These are phyloP conservation scores for Gnathonemus longibarbis DNA, from an alignment of 2,113 vertebrate species.

Conservation along the genomic window DNA sequence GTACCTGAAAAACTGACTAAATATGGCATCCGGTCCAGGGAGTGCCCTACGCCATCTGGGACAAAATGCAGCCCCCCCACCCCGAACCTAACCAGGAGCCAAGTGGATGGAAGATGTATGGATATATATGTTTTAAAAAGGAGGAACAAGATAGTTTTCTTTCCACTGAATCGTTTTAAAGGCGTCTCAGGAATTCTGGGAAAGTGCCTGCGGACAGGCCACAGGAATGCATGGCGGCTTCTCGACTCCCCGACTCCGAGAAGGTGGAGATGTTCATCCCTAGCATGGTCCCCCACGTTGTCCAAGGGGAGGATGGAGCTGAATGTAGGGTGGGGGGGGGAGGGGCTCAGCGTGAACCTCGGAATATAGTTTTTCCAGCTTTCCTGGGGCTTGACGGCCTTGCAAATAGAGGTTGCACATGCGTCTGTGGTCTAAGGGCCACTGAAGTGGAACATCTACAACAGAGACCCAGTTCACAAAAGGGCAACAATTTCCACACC, in stretches of 20 bases:
- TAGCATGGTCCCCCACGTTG: not conserved
- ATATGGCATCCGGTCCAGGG: not conserved
- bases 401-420: too few species aligned
- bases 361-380: not conserved
- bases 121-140: slow-evolving; percentile 4
- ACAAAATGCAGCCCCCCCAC: not conserved
- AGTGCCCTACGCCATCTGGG: not conserved
- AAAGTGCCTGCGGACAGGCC: slow-evolving; percentile 40
- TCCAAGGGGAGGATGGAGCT: not conserved
- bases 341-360: not conserved
- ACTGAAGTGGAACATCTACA: not conserved
- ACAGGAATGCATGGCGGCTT: slow-evolving; percentile 41
- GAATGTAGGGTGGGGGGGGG: not conserved
- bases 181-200: slow-evolving; percentile 40
- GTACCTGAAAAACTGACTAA: slow-evolving; percentile 1
- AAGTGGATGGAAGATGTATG: not conserved
- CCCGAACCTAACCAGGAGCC: not conserved
- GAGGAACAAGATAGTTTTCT: slow-evolving; percentile 27
- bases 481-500: not conserved
- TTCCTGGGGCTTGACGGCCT: not conserved
- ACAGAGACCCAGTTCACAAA: not conserved
- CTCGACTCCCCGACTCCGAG: slow-evolving; percentile 18
- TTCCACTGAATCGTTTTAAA: slow-evolving; percentile 38
- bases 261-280: slow-evolving; percentile 19
- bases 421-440: too few species aligned